phyloP scores from a whole-genome alignment of 2,888 invertebrate genomes.

The Augochlorella aurata region DNA sequence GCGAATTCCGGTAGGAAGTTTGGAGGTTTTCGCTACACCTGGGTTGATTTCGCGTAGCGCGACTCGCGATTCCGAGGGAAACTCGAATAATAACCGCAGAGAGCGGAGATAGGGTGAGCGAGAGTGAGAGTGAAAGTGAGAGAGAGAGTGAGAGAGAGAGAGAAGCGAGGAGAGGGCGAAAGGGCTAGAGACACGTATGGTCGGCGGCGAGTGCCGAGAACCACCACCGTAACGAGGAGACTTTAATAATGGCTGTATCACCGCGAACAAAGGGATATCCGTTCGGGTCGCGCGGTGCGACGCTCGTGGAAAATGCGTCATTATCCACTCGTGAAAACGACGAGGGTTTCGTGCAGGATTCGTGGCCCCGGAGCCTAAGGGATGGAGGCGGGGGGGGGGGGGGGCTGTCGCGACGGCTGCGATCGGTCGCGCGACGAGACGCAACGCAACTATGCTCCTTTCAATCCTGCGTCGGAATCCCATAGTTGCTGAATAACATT shows the following conservation, averaged over 20 bases:
- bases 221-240: conserved; percentile 50
- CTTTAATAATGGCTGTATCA: conserved; percentile 54
- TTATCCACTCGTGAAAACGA: conserved; percentile 52
- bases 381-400: background rate
- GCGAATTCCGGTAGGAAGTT: background rate
- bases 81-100: conserved; percentile 9
- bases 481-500: too few species aligned
- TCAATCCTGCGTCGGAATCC: too few species aligned
- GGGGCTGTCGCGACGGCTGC: conserved; percentile 1
- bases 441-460: too few species aligned
- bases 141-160: background rate
- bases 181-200: conserved; percentile 24
- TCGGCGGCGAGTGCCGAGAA: conserved; percentile 13
- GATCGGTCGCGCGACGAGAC: background rate
- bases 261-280: conserved; percentile 55
- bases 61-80: conserved; percentile 14
- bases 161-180: background rate
- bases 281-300: conserved; percentile 35
- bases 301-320: conserved; percentile 42
- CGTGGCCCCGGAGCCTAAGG: background rate
- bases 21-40: background rate
- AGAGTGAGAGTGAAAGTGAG: background rate
- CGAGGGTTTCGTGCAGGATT: conserved; percentile 25
- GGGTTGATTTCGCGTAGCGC: conserved; percentile 6
- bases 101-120: background rate